Base-by-base conservation (phyloP, 2,113 vertebrate species). In the Ammodytes dubius region DNA sequence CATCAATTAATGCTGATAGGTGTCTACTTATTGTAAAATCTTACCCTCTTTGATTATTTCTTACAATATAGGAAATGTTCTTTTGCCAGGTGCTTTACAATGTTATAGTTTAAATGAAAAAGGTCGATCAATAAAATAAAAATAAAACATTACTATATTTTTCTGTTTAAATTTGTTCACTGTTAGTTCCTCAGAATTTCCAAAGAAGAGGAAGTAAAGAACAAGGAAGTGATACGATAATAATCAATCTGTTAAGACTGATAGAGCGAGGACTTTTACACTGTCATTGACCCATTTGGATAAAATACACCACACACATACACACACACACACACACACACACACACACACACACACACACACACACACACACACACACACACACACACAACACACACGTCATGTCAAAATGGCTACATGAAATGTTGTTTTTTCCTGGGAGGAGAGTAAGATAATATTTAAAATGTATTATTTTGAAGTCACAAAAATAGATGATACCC, bases 181-280 rank as follows among this genome's bases (percentile, higher is more conserved):
- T 0, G 7, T 63, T 49, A 1, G 45, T 84, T 84, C 61, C 47
- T 64, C 27, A 39, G 15, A 52, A 15, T 4, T 7, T 12, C 11
- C 27, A 7, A 14, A 74, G 8, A 79, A 79, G 12, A 13, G 50
- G 79, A 83, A 70, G 10, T 9, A 15, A 15, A 60, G 12, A 15
- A 8, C 5, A 43, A 4, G 78, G 72, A 74, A 77, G 54, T 52
- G 43, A 74, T 58, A 37, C 59, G 71, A 83, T 75, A 63, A 19
- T 19, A 17, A 81, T 80, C 77, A 77, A 77, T 77, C 71, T 85
- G 85, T 70, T 66, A 70, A 77, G 46, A 58, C 46, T 77, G 83
- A 91, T 73, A 75, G 2, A 7, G 50, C n/a, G 7, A 49, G 2
- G 3, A 40, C 64, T 64, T 63, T 27, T 84, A 83, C 84, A 58